Evolutionary conservation across 1,140 invertebrate genomes (phyloP), one percentile per base, ranked within the genome.

Genomic region (Euborellia annulipes): DNA sequence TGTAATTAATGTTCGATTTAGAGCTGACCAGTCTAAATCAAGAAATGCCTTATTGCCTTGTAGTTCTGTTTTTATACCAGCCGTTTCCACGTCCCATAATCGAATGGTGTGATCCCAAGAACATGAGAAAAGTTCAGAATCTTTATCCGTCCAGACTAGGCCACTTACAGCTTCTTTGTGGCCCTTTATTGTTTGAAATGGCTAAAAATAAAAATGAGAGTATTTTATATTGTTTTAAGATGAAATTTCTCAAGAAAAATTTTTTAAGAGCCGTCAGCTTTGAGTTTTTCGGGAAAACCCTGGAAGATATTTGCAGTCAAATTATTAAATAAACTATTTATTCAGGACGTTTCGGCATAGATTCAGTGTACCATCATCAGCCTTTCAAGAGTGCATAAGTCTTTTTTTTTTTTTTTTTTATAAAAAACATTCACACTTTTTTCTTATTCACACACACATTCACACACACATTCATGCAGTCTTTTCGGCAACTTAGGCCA

Each of bases 101-200:
- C 85, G 82, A 8, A 98, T 66, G 1, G 91, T 89, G 57, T 98
- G 92, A 69, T 99, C 95, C 91, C 92, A 94, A 0, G 86, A 85
- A 2, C 84, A 85, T 51, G 76, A 73, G 0, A 89, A 90, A 11
- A 86, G 72, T 2, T 96, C 59, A 46, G 78, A 79, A 34, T 75
- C 66, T 42, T 67, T 68, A 48, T 82, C 78, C 46, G 83, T 73
- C 91, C 92, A 98, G 36, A 76, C 68, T 1, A 89, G 71, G 0
- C 78, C 76, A 6, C 85, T 88, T 6, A 98, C 74, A 16, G 79
- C 82, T 64, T 98, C 93, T 51, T 79, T 78, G 60, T 99, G 95
- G 0, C 92, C 91, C 62, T 83, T 79, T 46, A 98, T 64, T 11
- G 92, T 96, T 48, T 85, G 61, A 2, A 93, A 90, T 36, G 81